Base-by-base conservation (phyloP, 2,797 vertebrate species). In the Pampus argenteus region DNA sequence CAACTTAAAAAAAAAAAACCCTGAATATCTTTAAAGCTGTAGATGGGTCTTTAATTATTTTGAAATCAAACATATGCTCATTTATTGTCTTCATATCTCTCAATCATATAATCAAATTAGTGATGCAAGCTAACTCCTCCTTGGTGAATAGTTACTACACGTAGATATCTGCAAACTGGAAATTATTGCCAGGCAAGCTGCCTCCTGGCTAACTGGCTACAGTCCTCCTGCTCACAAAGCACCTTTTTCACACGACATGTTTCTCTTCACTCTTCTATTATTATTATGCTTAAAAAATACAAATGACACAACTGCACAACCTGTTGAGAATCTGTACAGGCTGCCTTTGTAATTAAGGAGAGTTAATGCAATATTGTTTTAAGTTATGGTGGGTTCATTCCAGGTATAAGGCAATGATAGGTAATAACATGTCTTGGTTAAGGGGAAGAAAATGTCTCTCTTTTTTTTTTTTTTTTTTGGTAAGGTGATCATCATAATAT, bases 161-260 rank as follows among this genome's bases (percentile, higher is more conserved):
- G 50, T 36, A 42, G 22, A 29, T 74, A 44, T 79, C 77, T 71
- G 48, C 71, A 76, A 79, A 81, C 44, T 51, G 45, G 48, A 71
- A 79, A 71, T 74, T 76, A 79, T 83, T 90, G 79, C 81, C 83
- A 81, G 70, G 57, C 71, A 78, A 68, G 71, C 74, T 72, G 71
- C 74, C 69, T 86, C 85, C 81, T 86, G 87, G 82, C 84, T 78
- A 74, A 79, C 75, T 75, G 80, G 77, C 85, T 71, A 63, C 29
- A 59, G 76, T 87, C 78, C 81, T 68, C 68, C 76, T 72, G 65
- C 44, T 71, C 76, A 82, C 81, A 86, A 88, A 84, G 76, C 69
- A 82, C 81, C 76, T 79, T 86, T 86, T 84, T 77, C 74, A 86
- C 85, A 86, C 85, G 75, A 81, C 70, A 65, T 66, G 66, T 75